Percentiles rank a stretch among this genome's conserved stretches.
Evolutionary conservation across 2,113 vertebrate species (phyloP).

Genomic region (Octodon degus): DNA sequence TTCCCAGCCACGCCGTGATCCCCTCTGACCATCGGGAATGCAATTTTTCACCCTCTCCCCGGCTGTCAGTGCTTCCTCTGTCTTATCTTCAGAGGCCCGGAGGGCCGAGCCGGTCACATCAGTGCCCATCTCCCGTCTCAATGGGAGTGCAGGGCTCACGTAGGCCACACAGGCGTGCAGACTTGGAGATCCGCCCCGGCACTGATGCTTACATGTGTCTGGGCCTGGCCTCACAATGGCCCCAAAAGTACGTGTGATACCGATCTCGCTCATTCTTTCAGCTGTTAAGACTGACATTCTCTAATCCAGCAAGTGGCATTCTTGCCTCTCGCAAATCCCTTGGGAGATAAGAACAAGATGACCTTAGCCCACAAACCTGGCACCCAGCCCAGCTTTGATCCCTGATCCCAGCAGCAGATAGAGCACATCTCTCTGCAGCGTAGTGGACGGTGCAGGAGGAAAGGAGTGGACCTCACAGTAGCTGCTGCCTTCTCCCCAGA

Average conservation of each 20-base stretch:
- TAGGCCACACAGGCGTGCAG: slow-evolving; percentile 16
- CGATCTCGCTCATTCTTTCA: slow-evolving; percentile 55
- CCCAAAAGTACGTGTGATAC: slow-evolving; percentile 32
- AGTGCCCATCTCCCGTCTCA: slow-evolving; percentile 12
- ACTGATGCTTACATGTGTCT: not conserved
- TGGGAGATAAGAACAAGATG: slow-evolving; percentile 56
- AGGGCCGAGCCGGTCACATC: slow-evolving; percentile 57
- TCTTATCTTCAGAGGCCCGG: slow-evolving; percentile 71
- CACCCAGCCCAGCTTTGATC: slow-evolving; percentile 6
- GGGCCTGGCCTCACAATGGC: not conserved
- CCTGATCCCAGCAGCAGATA: not conserved
- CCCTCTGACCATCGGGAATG: slow-evolving; percentile 48
- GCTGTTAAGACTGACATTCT: slow-evolving; percentile 32
- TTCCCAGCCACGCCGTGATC: slow-evolving; percentile 22
- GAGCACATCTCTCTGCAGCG: not conserved
- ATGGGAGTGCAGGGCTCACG: slow-evolving; percentile 43
- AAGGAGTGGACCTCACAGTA: not conserved
- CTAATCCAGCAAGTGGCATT: slow-evolving; percentile 39
- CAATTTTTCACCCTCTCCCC: slow-evolving; percentile 55
- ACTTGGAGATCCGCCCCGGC: not conserved
- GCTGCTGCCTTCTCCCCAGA: not conserved
- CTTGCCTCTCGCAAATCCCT: slow-evolving; percentile 21
- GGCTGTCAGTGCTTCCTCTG: slow-evolving; percentile 65
- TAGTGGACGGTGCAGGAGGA: not conserved
- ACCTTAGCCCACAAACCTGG: slow-evolving; percentile 40